phyloP scores from a whole-genome alignment of 2,888 invertebrate species.

The Ophion ventricosus region DNA sequence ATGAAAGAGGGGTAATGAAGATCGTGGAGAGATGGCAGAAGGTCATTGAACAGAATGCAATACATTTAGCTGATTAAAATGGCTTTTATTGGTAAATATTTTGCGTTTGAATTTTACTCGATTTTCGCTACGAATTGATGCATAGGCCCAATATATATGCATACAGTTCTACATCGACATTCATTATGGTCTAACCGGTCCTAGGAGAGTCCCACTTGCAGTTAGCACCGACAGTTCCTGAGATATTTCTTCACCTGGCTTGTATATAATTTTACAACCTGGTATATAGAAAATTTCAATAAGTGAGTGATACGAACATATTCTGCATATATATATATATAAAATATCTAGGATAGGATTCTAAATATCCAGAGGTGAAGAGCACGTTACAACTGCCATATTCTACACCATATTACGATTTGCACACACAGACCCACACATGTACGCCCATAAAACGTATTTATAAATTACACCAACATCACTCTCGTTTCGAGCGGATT shows the following conservation, averaged over 20 bases:
- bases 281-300: slow-evolving; percentile 51
- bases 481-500: slow-evolving; percentile 48
- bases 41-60: no score
- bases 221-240: slow-evolving; percentile 11
- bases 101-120: no score
- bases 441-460: neutral
- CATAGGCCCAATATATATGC: neutral
- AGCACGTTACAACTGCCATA: slow-evolving; percentile 55
- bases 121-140: no score
- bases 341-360: neutral
- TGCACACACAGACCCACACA: slow-evolving; percentile 8
- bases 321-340: neutral
- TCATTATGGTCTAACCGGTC: slow-evolving; percentile 47
- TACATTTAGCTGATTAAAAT: no score
- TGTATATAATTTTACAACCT: slow-evolving; percentile 45
- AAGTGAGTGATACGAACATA: slow-evolving; percentile 4
- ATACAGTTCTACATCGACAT: neutral
- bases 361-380: slow-evolving; percentile 50
- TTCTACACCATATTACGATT: slow-evolving; percentile 10
- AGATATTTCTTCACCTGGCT: slow-evolving; percentile 51
- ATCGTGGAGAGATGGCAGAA: no score
- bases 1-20: no score
- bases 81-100: no score
- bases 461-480: slow-evolving; percentile 26
- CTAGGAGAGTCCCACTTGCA: slow-evolving; percentile 1